Percentiles rank a stretch among this genome's conserved stretches.
phyloP scores from a whole-genome alignment of 2,888 invertebrate genomes.

The Epicampocera succincta region DNA sequence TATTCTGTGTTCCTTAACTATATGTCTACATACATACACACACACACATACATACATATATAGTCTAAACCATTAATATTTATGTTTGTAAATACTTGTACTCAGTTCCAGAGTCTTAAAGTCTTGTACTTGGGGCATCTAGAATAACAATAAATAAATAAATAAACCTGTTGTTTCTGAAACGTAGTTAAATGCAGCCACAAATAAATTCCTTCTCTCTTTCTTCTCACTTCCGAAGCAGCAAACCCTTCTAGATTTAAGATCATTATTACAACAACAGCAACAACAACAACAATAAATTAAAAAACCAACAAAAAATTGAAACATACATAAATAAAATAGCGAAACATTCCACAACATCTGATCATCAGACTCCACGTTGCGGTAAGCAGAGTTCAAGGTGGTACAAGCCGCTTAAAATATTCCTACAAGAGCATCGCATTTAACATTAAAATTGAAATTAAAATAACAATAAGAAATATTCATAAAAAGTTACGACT shows the following conservation, averaged over 20 bases:
- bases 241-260: conserved; percentile 33
- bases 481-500: conserved; percentile 28
- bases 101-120: too few species aligned
- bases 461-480: conserved; percentile 10
- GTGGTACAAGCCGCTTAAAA: conserved; percentile 37
- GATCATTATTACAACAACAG: background rate
- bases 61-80: too few species aligned
- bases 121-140: too few species aligned
- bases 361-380: background rate
- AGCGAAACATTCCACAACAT: conserved; percentile 44
- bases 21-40: too few species aligned
- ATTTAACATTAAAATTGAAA: background rate
- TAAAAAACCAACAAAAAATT: too few species aligned
- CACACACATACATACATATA: too few species aligned
- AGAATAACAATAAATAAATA: too few species aligned
- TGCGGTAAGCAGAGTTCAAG: conserved; percentile 54
- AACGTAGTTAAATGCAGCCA: conserved; percentile 4
- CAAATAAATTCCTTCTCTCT: conserved; percentile 15
- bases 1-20: too few species aligned
- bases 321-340: conserved; percentile 28
- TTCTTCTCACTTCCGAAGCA: background rate
- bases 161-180: conserved; percentile 40
- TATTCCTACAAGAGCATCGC: conserved; percentile 25
- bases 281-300: conserved; percentile 27
- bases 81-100: too few species aligned